phyloP scores from a whole-genome alignment of 2,113 vertebrate genomes.

The Barbus barbus region DNA sequence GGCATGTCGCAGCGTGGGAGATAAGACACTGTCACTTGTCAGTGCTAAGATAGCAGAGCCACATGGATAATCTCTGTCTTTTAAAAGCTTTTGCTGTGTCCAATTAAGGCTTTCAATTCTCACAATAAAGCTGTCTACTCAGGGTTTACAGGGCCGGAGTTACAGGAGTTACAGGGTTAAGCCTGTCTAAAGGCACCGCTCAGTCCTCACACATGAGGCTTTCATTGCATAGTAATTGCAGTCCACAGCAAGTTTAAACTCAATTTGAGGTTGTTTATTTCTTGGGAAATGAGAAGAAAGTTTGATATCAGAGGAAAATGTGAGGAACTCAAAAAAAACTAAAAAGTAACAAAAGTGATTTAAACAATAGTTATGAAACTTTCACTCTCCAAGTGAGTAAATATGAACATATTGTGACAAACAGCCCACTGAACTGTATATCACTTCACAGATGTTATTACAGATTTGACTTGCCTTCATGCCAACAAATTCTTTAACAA shows the following conservation, averaged over 20 bases:
- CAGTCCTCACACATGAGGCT: slow-evolving; percentile 6
- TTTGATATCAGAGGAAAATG: background rate
- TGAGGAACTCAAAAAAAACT: no score
- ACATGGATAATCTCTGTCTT: slow-evolving; percentile 34
- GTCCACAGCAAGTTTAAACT: background rate
- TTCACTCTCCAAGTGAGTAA: background rate
- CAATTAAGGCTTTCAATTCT: slow-evolving; percentile 21
- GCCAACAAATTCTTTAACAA: no score
- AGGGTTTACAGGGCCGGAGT: background rate
- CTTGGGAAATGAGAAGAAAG: background rate
- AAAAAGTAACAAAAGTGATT: background rate
- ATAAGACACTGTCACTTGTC: slow-evolving; percentile 1
- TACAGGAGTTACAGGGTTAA: slow-evolving; percentile 3
- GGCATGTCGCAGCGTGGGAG: background rate
- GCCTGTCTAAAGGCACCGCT: background rate
- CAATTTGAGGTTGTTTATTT: background rate
- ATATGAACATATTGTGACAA: background rate
- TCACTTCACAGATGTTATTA: background rate
- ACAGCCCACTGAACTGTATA: background rate
- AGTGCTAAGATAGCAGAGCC: slow-evolving; percentile 21
- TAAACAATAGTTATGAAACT: background rate
- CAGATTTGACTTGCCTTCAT: background rate
- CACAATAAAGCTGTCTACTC: slow-evolving; percentile 22
- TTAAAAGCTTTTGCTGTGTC: slow-evolving; percentile 18
- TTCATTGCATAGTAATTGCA: background rate